Evolutionary conservation across 2,113 vertebrate species (phyloP).

Genomic region (Irena cyanogastra): DNA sequence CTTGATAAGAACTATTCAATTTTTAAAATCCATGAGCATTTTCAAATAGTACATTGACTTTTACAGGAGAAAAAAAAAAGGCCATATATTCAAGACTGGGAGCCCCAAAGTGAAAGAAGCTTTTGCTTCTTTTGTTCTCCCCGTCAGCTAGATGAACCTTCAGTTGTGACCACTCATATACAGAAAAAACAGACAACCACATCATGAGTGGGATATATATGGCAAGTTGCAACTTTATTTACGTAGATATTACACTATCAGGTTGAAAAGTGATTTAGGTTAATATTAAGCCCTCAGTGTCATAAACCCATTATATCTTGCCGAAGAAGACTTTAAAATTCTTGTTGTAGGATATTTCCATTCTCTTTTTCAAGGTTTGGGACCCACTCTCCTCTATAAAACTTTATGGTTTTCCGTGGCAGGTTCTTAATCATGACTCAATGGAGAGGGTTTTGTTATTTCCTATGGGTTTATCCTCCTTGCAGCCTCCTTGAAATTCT

Average conservation of each 20-base stretch:
- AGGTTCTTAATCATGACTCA: not conserved
- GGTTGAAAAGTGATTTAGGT: not conserved
- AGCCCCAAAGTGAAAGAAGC: not conserved
- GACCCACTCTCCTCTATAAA: not conserved
- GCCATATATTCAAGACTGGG: not conserved
- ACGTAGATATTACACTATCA: not conserved
- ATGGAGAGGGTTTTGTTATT: accelerated
- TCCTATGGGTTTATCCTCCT: not conserved
- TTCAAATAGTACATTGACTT: not conserved
- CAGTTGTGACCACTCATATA: not conserved
- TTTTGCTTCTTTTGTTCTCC: not conserved
- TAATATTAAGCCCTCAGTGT: not conserved
- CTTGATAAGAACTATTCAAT: not conserved
- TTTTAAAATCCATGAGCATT: not conserved
- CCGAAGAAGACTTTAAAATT: not conserved
- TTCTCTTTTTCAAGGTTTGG: not conserved
- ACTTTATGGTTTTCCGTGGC: not conserved
- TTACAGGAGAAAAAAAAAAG: not conserved
- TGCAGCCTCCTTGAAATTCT: not conserved
- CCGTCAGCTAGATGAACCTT: not conserved
- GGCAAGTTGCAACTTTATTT: not conserved
- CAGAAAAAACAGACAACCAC: not conserved
- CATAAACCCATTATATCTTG: not conserved
- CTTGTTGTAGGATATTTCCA: not conserved
- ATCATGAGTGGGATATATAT: not conserved